Conservation (phyloP, 2,113 vertebrate species). For the Pholis gunnellus region DNA sequence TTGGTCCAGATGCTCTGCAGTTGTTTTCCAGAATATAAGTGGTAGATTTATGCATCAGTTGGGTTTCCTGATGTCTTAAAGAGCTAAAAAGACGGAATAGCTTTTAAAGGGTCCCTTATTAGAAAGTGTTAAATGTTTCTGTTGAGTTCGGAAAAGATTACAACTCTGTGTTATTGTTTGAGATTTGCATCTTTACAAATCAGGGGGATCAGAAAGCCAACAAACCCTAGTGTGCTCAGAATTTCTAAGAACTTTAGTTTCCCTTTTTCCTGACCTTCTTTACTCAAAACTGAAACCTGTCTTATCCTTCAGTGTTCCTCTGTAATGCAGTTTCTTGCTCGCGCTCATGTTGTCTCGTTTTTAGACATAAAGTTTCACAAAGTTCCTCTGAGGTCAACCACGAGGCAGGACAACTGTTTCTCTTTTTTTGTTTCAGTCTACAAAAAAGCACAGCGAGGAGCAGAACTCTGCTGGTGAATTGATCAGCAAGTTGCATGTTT, state of each 20-base stretch:
- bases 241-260: not conserved
- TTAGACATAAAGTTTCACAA: constrained; percentile 17
- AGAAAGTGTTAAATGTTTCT: not conserved
- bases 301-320: not conserved
- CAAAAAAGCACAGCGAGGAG: not conserved
- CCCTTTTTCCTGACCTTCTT: not conserved
- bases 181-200: too few species aligned
- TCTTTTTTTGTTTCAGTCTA: not conserved
- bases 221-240: too few species aligned
- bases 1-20: constrained; percentile 13
- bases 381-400: constrained; percentile 46
- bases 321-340: not conserved
- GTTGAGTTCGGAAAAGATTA: not conserved
- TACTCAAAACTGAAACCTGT: not conserved
- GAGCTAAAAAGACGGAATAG: not conserved
- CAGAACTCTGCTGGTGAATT: constrained; percentile 25
- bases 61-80: not conserved
- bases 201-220: too few species aligned
- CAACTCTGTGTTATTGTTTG: not conserved
- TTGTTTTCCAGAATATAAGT: not conserved
- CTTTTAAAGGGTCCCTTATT: not conserved
- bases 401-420: not conserved
- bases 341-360: not conserved
- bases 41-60: not conserved
- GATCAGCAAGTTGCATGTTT: constrained; percentile 28